phyloP scores from a whole-genome alignment of 2,113 vertebrate genomes.

The Motacilla alba region DNA sequence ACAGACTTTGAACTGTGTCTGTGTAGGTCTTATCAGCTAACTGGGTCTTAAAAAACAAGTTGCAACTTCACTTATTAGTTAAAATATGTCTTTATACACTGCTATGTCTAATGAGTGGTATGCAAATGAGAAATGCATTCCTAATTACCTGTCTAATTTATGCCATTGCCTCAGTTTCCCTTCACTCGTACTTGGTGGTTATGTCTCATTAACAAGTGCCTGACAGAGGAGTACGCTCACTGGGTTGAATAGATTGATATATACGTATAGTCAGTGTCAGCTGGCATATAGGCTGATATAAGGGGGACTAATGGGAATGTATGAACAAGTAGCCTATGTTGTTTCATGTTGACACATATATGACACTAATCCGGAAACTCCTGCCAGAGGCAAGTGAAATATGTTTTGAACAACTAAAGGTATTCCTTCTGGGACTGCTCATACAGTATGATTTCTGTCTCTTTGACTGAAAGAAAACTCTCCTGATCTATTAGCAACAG shows the following conservation, averaged over 20 bases:
- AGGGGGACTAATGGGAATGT: conserved; percentile 37
- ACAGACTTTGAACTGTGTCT: not conserved
- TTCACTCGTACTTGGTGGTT: not conserved
- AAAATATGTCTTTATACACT: not conserved
- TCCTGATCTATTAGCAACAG: conserved; percentile 36
- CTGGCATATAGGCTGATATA: conserved; percentile 21
- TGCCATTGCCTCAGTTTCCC: not conserved
- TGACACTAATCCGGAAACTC: conserved; percentile 66
- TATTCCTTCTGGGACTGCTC: conserved; percentile 54
- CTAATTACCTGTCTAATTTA: not conserved
- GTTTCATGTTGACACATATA: conserved; percentile 41
- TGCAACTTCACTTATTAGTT: not conserved
- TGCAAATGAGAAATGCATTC: not conserved
- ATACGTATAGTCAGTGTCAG: not conserved
- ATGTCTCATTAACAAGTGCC: not conserved
- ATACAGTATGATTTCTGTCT: conserved; percentile 52
- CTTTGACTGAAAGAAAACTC: conserved; percentile 57
- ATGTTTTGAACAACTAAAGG: conserved; percentile 53
- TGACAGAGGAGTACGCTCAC: not conserved
- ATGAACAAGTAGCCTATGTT: conserved; percentile 53
- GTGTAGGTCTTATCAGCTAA: not conserved
- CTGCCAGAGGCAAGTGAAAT: conserved; percentile 53
- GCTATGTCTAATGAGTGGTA: not conserved
- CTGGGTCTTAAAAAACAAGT: not conserved
- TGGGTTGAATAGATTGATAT: not conserved